These are phyloP conservation scores for Myoxocephalus aenaeus DNA, from an alignment of 2,797 vertebrate species.

Conservation along the genomic window DNA sequence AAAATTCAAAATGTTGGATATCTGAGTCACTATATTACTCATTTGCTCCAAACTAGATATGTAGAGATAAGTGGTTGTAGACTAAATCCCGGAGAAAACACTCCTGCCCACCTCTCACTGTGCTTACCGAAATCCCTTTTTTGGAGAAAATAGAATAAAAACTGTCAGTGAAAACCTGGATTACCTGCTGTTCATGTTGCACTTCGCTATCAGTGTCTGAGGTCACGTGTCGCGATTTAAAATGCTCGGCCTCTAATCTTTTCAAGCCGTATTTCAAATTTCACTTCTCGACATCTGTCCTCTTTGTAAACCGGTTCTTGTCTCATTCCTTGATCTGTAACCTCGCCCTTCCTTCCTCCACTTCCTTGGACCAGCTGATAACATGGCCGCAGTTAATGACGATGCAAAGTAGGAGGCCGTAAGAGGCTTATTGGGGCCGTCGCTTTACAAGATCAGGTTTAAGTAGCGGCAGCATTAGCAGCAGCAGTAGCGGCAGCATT, in stretches of 20 bases:
- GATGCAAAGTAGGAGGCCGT: constrained; percentile 30
- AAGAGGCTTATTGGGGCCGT: constrained; percentile 40
- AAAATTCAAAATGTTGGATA: constrained; percentile 38
- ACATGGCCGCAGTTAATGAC: constrained; percentile 10
- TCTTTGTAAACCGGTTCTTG: constrained; percentile 1
- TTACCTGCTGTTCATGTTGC: background rate
- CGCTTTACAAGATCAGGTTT: constrained; percentile 35
- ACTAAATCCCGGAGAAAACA: background rate
- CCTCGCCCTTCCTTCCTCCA: background rate
- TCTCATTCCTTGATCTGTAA: background rate
- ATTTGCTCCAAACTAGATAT: constrained; percentile 4
- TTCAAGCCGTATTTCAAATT: background rate
- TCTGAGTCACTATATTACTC: constrained; percentile 6
- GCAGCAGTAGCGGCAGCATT: background rate
- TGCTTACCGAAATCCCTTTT: background rate
- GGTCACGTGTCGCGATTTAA: background rate
- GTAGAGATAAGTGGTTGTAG: background rate
- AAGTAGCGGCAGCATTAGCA: too few species aligned
- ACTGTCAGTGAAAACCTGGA: background rate
- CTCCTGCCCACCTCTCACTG: background rate
- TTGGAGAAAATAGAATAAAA: too few species aligned
- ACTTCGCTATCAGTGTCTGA: background rate
- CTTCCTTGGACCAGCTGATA: constrained; percentile 37
- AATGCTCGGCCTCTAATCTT: background rate
- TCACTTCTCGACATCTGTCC: background rate